These are phyloP conservation scores for Ovis canadensis DNA, from an alignment of 2,113 vertebrate genomes.

Conservation along the genomic window DNA sequence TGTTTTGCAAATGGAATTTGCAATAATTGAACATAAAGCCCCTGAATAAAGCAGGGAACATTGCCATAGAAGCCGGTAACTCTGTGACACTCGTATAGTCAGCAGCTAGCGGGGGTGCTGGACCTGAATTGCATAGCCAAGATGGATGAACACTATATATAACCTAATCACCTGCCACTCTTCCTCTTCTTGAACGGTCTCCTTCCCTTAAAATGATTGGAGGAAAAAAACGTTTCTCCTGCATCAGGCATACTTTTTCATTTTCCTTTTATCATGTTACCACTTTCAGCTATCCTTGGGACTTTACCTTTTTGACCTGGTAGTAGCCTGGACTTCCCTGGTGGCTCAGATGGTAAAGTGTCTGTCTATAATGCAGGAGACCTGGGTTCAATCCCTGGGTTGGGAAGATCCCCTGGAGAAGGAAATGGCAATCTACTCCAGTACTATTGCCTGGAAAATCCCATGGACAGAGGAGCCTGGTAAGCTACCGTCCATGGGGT, in stretches of 20 bases:
- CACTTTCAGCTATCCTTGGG: neutral
- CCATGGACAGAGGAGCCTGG: too few species aligned
- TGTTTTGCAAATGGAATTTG: neutral
- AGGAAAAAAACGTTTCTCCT: neutral
- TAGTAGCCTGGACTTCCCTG: neutral
- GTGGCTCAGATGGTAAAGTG: too few species aligned
- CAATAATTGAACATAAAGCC: neutral
- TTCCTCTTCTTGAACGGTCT: neutral
- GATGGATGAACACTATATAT: neutral
- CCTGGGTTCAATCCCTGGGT: too few species aligned
- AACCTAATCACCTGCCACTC: neutral
- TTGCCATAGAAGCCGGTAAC: accelerated
- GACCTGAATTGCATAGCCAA: neutral
- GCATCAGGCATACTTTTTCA: neutral
- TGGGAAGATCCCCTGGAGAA: too few species aligned
- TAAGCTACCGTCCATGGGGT: too few species aligned
- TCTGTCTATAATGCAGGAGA: too few species aligned
- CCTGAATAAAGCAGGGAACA: neutral
- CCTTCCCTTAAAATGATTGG: neutral
- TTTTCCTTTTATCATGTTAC: neutral
- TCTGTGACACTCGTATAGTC: neutral
- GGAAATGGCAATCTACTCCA: too few species aligned
- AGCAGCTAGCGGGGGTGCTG: neutral
- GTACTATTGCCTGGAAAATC: too few species aligned
- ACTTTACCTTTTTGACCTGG: neutral